These are phyloP conservation scores for Hypercompe scribonia DNA, from an alignment of 2,888 invertebrate genomes.

Conservation along the genomic window DNA sequence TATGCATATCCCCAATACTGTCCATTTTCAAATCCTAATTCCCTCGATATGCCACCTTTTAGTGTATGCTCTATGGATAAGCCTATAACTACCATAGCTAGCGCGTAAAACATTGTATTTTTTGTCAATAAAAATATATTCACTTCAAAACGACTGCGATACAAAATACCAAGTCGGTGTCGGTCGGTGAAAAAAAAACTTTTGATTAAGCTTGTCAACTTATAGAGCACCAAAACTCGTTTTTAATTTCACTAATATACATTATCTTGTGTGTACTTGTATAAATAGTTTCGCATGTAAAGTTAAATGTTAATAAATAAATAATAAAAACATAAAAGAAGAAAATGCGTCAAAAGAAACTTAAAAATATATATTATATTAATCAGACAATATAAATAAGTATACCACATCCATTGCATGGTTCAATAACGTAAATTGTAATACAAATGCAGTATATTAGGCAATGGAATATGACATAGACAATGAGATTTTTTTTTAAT, in stretches of 20 bases:
- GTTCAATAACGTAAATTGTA: not conserved
- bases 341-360: not conserved
- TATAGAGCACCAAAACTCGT: not conserved
- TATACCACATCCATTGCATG: not conserved
- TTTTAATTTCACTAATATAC: not conserved
- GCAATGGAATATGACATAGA: too few relatives aligned
- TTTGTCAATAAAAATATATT: not conserved
- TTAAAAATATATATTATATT: not conserved
- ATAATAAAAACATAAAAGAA: not conserved
- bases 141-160: not conserved
- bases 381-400: not conserved
- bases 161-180: not conserved
- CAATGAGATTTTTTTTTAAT: too few relatives aligned
- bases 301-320: not conserved
- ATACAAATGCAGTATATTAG: not conserved
- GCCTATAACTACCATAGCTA: constrained; percentile 49
- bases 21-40: not conserved
- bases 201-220: not conserved
- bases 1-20: not conserved
- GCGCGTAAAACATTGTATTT: constrained; percentile 28
- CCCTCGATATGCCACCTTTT: not conserved
- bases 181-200: not conserved
- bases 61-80: constrained; percentile 21
- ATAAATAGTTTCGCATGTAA: not conserved
- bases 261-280: not conserved